Conservation (phyloP, 1,140 invertebrate species). For the Pristionchus pacificus region DNA sequence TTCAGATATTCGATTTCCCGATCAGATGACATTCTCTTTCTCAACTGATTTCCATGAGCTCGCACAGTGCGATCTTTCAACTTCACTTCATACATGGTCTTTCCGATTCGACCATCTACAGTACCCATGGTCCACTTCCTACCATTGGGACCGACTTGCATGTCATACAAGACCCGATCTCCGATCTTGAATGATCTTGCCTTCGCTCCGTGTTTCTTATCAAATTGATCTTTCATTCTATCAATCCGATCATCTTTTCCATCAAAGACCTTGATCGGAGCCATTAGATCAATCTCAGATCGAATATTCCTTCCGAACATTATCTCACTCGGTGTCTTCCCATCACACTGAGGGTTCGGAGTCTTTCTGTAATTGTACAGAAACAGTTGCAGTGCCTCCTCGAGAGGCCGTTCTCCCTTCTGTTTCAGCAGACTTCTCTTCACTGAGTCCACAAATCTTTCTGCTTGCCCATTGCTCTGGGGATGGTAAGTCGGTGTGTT, state of each 20-base stretch:
- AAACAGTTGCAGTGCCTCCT: too few species aligned
- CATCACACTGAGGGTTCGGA: too few species aligned
- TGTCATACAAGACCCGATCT: background rate
- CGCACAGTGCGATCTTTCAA: background rate
- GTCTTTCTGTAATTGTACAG: too few species aligned
- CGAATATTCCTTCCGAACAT: too few species aligned
- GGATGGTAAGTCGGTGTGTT: constrained; percentile 48
- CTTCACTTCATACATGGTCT: background rate
- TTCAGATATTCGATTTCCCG: too few species aligned
- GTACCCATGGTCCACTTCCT: background rate
- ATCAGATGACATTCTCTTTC: too few species aligned
- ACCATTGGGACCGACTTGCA: background rate
- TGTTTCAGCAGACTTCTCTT: constrained; percentile 25
- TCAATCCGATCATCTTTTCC: too few species aligned
- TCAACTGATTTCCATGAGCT: background rate
- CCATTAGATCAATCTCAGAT: too few species aligned
- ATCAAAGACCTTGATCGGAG: too few species aligned
- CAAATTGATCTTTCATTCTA: background rate
- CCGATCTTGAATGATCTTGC: background rate
- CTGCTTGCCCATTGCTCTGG: constrained; percentile 49
- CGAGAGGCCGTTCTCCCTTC: too few species aligned
- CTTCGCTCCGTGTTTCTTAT: background rate
- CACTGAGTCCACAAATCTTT: constrained; percentile 55
- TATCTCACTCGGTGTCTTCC: too few species aligned
- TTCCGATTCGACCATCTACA: background rate